phyloP scores from a whole-genome alignment of 2,113 vertebrate genomes.

The Aythya baeri region DNA sequence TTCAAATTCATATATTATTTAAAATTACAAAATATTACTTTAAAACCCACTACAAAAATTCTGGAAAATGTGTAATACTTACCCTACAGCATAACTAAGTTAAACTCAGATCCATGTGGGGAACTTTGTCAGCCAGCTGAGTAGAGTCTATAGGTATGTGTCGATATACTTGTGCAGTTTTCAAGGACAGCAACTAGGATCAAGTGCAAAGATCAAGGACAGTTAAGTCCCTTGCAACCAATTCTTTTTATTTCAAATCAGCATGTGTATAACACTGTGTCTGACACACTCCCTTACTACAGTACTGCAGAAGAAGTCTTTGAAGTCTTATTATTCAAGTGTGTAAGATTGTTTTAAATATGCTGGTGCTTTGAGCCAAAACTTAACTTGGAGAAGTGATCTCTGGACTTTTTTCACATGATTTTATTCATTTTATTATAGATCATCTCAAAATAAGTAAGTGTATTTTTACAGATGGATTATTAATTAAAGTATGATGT shows the following conservation, averaged over 20 bases:
- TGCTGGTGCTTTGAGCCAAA: neutral
- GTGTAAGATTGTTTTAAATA: neutral
- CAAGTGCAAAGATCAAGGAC: neutral
- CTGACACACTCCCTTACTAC: neutral
- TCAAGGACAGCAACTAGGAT: neutral
- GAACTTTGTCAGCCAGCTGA: neutral
- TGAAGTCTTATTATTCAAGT: neutral
- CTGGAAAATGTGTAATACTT: neutral
- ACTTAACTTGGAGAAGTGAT: fast-evolving
- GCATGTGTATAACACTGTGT: neutral
- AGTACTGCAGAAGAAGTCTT: neutral
- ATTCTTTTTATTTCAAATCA: neutral
- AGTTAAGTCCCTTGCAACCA: neutral
- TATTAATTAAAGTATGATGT: neutral
- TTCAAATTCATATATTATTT: constrained; percentile 29
- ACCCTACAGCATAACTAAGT: neutral
- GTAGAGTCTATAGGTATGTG: neutral
- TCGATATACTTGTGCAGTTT: neutral
- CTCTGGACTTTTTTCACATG: neutral
- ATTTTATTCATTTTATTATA: neutral
- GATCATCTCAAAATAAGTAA: neutral
- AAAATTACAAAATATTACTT: constrained; percentile 27
- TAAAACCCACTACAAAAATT: constrained; percentile 12
- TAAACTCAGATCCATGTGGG: neutral
- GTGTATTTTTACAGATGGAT: neutral